These are phyloP conservation scores for Alitta virens DNA, from an alignment of 2,888 invertebrate species.

Conservation along the genomic window DNA sequence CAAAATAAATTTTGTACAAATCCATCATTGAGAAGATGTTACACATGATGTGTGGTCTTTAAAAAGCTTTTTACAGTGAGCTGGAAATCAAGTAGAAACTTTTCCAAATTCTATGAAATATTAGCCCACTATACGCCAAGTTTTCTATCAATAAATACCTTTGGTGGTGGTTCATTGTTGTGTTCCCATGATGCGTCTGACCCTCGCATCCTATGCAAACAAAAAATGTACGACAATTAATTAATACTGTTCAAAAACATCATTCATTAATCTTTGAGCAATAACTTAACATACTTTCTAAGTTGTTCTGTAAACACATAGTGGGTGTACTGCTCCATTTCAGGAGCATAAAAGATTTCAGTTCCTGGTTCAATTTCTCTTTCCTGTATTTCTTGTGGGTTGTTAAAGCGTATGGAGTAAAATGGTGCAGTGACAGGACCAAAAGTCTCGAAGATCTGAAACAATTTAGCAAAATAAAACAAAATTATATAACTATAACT, in stretches of 20 bases:
- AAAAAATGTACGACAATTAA: too few relatives aligned
- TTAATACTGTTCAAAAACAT: too few relatives aligned
- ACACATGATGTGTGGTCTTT: too few relatives aligned
- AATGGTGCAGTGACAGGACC: conserved; percentile 82
- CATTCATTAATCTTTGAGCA: too few relatives aligned
- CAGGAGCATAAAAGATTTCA: conserved; percentile 80
- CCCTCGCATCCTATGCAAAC: conserved; percentile 68
- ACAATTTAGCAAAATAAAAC: neutral
- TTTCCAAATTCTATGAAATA: too few relatives aligned
- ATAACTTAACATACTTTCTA: conserved; percentile 68
- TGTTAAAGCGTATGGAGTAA: conserved; percentile 90
- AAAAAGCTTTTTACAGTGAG: too few relatives aligned
- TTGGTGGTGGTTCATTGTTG: conserved; percentile 75
- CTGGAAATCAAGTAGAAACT: too few relatives aligned
- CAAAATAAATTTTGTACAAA: too few relatives aligned
- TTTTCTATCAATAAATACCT: too few relatives aligned
- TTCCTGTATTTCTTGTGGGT: conserved; percentile 70
- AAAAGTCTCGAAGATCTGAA: conserved; percentile 80
- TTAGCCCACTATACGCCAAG: too few relatives aligned
- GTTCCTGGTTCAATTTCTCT: conserved; percentile 69
- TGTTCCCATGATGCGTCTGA: conserved; percentile 86
- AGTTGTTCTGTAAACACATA: conserved; percentile 51
- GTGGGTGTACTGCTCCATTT: conserved; percentile 66
- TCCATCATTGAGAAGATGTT: too few relatives aligned
- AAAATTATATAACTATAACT: too few relatives aligned